Conservation (phyloP, 2,888 invertebrate genomes). For the Hyles lineata region DNA sequence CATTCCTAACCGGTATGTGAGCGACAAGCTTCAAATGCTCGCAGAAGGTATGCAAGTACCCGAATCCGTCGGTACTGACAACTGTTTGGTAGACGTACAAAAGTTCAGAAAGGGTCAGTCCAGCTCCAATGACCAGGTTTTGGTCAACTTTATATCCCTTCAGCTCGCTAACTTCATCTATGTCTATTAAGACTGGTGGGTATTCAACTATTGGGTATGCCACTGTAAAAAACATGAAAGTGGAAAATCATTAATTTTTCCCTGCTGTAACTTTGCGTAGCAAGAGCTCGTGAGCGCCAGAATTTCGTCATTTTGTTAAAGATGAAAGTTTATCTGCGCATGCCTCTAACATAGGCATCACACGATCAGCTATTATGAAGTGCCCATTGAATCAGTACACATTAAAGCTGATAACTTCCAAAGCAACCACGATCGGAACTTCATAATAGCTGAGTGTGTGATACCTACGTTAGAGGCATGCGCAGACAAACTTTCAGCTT, state of each 20-base stretch:
- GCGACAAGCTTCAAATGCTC: slow-evolving; percentile 88
- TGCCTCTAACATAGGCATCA: too few relatives aligned
- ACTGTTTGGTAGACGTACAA: slow-evolving; percentile 71
- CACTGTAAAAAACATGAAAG: slow-evolving; percentile 51
- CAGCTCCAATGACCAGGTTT: slow-evolving; percentile 83
- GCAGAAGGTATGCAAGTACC: slow-evolving; percentile 83
- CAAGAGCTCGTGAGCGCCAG: too few relatives aligned
- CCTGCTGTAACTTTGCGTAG: too few relatives aligned
- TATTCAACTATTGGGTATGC: slow-evolving; percentile 66
- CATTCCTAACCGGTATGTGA: slow-evolving; percentile 89
- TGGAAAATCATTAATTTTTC: not conserved
- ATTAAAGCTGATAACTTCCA: too few relatives aligned
- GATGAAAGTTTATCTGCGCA: too few relatives aligned
- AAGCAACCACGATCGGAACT: too few relatives aligned
- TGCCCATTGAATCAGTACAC: too few relatives aligned
- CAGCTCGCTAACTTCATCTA: slow-evolving; percentile 84
- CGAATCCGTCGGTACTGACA: slow-evolving; percentile 68
- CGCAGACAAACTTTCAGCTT: too few relatives aligned
- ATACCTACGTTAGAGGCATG: too few relatives aligned
- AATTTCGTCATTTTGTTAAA: too few relatives aligned
- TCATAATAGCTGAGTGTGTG: too few relatives aligned
- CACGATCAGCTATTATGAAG: too few relatives aligned
- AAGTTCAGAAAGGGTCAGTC: slow-evolving; percentile 79
- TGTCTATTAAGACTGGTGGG: slow-evolving; percentile 83
- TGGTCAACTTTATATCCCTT: slow-evolving; percentile 64